Evolutionary conservation across 2,113 vertebrate genomes (phyloP), one percentile per base, ranked within the genome.

Genomic region (Zingel zingel): DNA sequence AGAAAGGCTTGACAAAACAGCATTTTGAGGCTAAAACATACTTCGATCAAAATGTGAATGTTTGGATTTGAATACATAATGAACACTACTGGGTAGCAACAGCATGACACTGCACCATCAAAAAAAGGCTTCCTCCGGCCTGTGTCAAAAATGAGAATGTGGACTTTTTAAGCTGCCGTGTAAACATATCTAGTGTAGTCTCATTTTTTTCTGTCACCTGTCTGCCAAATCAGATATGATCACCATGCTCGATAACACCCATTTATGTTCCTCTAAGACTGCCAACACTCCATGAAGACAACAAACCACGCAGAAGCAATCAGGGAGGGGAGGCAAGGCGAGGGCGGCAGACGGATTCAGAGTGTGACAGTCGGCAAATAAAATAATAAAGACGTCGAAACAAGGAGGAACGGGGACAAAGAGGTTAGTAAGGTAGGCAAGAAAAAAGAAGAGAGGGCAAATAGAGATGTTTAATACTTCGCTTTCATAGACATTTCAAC

Each of bases 171-270:
- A 69, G 7, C 47, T 25, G 4, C 16, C 14, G 19, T 43, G 30
- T 69, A 9, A 72, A 53, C 53, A 54, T 18, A 10, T 19, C 7
- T 27, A 8, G 23, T 7, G 18, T n/a, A 63, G 25, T 25, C 51
- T 82, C 10, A 83, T 83, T 80, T 86, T 59, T 66, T 75, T 72
- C 78, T 71, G 68, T 83, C 74, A 83, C 83, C 71, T 89, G 82
- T 16, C 64, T 88, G 90, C 89, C 90, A 93, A 76, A 88, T 90
- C 83, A 82, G 91, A 93, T 93, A 92, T 53, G 76, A 81, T 86
- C 65, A 76, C 27, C 81, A 90, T 85, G 82, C 88, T 91, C 68
- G 73, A 91, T 92, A 88, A 70, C 66, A 77, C 59, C 65, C 76
- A 79, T 91, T 87, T 91, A 83, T 48, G 58, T 67, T 88, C 75